Conservation (phyloP, 2,888 invertebrate genomes). For the Ennomos quercinarius region DNA sequence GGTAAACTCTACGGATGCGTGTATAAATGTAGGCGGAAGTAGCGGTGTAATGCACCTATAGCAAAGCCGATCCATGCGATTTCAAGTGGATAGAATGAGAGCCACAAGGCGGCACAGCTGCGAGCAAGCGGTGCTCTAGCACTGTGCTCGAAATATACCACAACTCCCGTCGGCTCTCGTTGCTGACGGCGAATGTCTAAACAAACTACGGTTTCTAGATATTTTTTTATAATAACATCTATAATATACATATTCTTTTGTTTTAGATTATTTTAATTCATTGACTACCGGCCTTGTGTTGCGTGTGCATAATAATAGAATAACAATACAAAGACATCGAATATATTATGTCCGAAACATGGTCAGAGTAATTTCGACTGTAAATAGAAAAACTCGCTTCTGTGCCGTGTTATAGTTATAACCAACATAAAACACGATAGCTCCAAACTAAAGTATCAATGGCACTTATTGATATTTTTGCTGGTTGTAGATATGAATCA, state of each 20-base stretch:
- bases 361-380: no score
- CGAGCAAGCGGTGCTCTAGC: conserved; percentile 42
- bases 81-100: conserved; percentile 59
- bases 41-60: conserved; percentile 44
- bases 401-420: no score
- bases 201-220: conserved; percentile 4
- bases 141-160: conserved; percentile 17
- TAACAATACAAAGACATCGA: no score
- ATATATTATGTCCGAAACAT: no score
- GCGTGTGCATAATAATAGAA: no score
- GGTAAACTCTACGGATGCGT: conserved; percentile 28
- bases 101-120: conserved; percentile 48
- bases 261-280: no score
- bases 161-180: conserved; percentile 13
- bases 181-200: conserved; percentile 15
- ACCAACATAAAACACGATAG: no score
- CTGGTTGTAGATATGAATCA: no score
- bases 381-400: no score
- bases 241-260: neutral
- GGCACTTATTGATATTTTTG: no score
- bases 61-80: conserved; percentile 44
- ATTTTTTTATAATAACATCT: conserved; percentile 4
- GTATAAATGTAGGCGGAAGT: conserved; percentile 47
- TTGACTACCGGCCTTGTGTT: no score
- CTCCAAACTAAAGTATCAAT: no score